Evolutionary conservation across 2,797 vertebrate genomes (phyloP).

Genomic region (Furcifer pardalis): DNA sequence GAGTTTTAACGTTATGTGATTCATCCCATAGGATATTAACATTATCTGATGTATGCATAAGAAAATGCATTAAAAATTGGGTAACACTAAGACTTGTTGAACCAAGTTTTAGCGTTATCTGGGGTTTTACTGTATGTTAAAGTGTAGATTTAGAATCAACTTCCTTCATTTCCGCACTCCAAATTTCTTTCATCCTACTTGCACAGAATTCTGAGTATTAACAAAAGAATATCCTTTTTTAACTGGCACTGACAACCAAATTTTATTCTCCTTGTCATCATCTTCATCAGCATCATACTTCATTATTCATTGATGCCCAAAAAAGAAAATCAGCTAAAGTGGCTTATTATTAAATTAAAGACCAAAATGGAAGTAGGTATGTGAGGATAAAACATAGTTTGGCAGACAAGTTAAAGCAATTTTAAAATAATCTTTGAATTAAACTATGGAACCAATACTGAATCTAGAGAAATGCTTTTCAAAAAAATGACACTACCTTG

Average conservation of each 20-base stretch:
- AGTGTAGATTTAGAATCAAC: constrained; percentile 31
- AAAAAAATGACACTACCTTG: background rate
- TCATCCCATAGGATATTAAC: too few species aligned
- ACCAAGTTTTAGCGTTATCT: too few species aligned
- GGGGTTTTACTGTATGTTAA: too few species aligned
- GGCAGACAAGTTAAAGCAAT: background rate
- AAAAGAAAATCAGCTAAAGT: background rate
- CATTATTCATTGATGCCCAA: background rate
- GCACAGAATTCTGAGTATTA: constrained; percentile 27
- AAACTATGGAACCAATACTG: background rate
- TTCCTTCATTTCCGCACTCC: constrained; percentile 28
- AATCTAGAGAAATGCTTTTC: background rate
- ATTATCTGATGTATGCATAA: too few species aligned
- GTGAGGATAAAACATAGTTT: background rate
- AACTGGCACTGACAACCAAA: constrained; percentile 17
- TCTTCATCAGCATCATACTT: background rate
- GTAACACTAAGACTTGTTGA: too few species aligned
- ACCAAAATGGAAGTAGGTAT: background rate
- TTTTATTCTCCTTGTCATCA: background rate
- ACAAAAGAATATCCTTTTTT: constrained; percentile 47
- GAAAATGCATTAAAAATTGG: too few species aligned
- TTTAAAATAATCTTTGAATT: background rate
- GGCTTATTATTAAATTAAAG: background rate
- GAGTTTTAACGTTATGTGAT: too few species aligned
- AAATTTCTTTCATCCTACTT: constrained; percentile 46